Conservation (phyloP, 2,888 invertebrate species). For the Drosophila engyochracea region DNA sequence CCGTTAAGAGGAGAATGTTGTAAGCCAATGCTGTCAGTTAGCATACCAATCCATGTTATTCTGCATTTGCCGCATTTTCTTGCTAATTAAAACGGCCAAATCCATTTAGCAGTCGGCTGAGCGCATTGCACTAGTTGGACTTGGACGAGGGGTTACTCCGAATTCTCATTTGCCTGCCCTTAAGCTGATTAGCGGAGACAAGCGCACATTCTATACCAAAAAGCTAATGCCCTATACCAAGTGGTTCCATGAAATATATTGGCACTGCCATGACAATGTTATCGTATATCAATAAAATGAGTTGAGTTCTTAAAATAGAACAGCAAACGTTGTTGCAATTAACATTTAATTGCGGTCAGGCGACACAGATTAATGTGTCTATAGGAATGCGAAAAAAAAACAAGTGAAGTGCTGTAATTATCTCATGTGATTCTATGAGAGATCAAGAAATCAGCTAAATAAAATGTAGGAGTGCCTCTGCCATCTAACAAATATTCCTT, state of each 20-base stretch:
- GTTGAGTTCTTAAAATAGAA: constrained; percentile 56
- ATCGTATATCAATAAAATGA: constrained; percentile 76
- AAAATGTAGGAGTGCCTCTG: background rate
- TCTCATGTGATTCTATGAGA: background rate
- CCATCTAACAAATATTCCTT: background rate
- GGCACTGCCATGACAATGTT: constrained; percentile 64
- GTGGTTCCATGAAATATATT: constrained; percentile 29
- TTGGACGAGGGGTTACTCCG: constrained; percentile 5
- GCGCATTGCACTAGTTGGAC: constrained; percentile 13
- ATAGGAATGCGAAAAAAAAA: constrained; percentile 4
- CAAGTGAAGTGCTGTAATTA: background rate
- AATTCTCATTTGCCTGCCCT: constrained; percentile 30
- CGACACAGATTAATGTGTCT: constrained; percentile 66
- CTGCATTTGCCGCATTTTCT: constrained; percentile 67
- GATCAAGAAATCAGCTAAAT: background rate
- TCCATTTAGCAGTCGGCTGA: constrained; percentile 67
- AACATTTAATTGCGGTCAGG: constrained; percentile 58
- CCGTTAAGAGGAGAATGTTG: constrained; percentile 3
- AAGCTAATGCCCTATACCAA: constrained; percentile 14
- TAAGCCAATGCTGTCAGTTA: constrained; percentile 2
- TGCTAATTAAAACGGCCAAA: constrained; percentile 74
- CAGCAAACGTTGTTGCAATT: constrained; percentile 66
- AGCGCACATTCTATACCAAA: constrained; percentile 36
- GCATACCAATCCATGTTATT: constrained; percentile 39
- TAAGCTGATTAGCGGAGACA: constrained; percentile 71